Base-by-base conservation (phyloP, 2,888 invertebrate species). In the Masnerella sp. region DNA sequence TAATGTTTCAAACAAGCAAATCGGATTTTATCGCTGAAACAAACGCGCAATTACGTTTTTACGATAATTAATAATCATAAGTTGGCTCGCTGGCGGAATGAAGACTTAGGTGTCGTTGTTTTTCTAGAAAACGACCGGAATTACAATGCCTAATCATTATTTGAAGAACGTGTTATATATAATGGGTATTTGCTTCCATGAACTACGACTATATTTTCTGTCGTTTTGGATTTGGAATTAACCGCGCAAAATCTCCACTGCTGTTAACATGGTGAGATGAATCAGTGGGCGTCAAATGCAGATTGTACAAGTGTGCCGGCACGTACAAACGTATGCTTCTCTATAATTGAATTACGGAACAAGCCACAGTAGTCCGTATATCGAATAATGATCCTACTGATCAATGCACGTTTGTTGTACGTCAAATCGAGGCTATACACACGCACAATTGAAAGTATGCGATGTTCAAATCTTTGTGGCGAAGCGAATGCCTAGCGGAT, bases 271-370 rank as follows among this genome's bases (percentile, higher is more conserved):
- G 76, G 65, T 73, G 64, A 78, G 76, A 78, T 79, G 81, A 82
- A 81, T 84, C 79, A 80, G 79, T 77, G 77, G 79, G 80, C 81
- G 82, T 84, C 82, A 83, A 83, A 84, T 83, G 81, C 84, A 84
- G 83, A 83, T 84, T 82, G 81, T 80, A 80, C 80, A 79, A 81
- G 83, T 80, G 79, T 80, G 80, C 80, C 77, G 72, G 73, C 56
- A 75, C 70, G 68, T 64, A 68, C 67, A 45, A 65, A 54, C 72
- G 64, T 71, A 68, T 64, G 73, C 74, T 67, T 65, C 65, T 64
- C 71, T 65, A 69, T 77, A 78, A 78, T 78, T 74, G 70, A 75
- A 78, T 78, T 75, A 73, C 71, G 75, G 65, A 73, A 68, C 64
- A 71, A 70, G 69, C 65, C 74, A 69, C 72, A 69, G 80, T 79